These are phyloP conservation scores for Sarcophaga rosellei DNA, from an alignment of 2,888 invertebrate genomes.

Conservation along the genomic window DNA sequence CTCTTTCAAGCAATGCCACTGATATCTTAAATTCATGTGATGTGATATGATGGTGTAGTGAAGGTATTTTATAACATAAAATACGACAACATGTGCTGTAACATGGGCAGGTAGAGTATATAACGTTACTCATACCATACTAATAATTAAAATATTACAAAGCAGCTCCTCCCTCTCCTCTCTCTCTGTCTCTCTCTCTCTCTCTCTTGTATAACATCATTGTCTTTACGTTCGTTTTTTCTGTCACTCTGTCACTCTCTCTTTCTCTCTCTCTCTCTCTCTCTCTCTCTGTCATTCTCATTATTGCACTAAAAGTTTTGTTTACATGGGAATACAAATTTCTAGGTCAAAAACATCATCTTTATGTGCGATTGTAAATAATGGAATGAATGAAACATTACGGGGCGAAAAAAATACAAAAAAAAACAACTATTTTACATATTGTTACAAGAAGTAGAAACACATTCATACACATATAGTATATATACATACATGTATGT, in stretches of 20 bases:
- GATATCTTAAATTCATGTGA: neutral
- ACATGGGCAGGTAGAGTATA: too few relatives aligned
- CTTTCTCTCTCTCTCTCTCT: too few relatives aligned
- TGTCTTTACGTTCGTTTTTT: too few relatives aligned
- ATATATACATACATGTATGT: neutral
- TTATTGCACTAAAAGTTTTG: constrained; percentile 6
- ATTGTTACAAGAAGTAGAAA: neutral
- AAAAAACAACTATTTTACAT: constrained; percentile 24
- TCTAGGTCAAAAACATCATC: constrained; percentile 58
- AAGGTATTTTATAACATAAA: too few relatives aligned
- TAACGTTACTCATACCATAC: too few relatives aligned
- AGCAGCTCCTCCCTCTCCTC: too few relatives aligned
- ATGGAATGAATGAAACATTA: constrained; percentile 29
- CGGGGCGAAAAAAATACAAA: constrained; percentile 9
- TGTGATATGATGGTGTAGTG: neutral
- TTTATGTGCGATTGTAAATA: constrained; percentile 26
- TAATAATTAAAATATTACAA: too few relatives aligned
- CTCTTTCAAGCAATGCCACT: neutral
- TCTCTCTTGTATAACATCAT: too few relatives aligned
- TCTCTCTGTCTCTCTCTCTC: too few relatives aligned
- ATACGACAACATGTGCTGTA: too few relatives aligned
- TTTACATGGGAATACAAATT: constrained; percentile 54
- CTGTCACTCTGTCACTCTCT: too few relatives aligned
- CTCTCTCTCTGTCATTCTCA: neutral
- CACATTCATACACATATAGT: neutral